These are phyloP conservation scores for Heloderma charlesbogerti DNA, from an alignment of 2,113 vertebrate species.

Conservation along the genomic window DNA sequence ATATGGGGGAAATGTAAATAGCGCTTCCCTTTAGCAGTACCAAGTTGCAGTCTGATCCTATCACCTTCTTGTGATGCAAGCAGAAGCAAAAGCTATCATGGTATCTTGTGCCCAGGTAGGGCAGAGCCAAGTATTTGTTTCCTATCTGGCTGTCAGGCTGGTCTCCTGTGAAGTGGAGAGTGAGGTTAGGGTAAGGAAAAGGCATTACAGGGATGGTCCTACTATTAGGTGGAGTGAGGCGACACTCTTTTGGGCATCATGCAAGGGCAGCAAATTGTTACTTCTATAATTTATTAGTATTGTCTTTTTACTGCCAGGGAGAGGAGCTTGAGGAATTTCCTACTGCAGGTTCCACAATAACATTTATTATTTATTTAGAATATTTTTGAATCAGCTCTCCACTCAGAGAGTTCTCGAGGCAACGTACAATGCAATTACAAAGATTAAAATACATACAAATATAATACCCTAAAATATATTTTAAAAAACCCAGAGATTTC, in stretches of 20 bases:
- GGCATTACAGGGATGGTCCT: not conserved
- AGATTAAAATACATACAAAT: too few relatives aligned
- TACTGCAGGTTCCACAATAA: not conserved
- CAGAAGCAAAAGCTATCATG: not conserved
- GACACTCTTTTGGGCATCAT: not conserved
- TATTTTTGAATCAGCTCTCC: too few relatives aligned
- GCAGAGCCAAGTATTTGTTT: not conserved
- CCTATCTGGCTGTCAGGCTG: not conserved
- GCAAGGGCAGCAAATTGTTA: not conserved
- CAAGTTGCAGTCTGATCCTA: conserved; percentile 63
- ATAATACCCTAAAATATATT: too few relatives aligned
- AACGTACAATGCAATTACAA: too few relatives aligned
- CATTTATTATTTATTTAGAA: too few relatives aligned
- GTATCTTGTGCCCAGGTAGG: not conserved
- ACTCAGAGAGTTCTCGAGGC: too few relatives aligned
- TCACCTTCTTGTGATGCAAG: not conserved
- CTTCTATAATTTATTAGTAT: not conserved
- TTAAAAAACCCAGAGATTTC: too few relatives aligned
- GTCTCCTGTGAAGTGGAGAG: not conserved
- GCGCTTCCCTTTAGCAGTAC: conserved; percentile 59
- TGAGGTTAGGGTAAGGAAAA: not conserved
- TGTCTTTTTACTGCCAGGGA: not conserved
- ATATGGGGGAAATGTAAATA: conserved; percentile 66
- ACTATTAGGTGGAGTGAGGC: not conserved
- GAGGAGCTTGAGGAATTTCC: not conserved